Conservation (phyloP, 2,888 invertebrate species). For the Omphaloscelis lunosa region DNA sequence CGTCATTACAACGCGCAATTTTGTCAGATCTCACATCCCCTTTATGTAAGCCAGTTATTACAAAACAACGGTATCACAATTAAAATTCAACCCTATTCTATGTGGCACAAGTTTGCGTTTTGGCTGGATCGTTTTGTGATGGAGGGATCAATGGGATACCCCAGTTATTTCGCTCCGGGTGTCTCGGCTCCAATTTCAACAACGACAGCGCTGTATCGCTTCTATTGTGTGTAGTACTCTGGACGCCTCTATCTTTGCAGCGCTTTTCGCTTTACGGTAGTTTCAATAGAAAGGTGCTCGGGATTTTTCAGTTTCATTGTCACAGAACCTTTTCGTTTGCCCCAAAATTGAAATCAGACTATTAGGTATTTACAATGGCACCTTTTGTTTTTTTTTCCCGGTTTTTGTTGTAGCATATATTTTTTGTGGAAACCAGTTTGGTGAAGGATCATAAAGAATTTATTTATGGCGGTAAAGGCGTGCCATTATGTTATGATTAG, state of each 20-base stretch:
- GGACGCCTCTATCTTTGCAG: conserved; percentile 67
- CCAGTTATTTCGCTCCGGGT: conserved; percentile 85
- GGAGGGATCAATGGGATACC: conserved; percentile 84
- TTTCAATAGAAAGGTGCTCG: conserved; percentile 79
- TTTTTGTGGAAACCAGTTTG: conserved; percentile 78
- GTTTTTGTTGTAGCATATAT: conserved; percentile 75
- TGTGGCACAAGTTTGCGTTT: conserved; percentile 55
- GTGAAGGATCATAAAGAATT: conserved; percentile 79
- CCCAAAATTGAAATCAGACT: conserved; percentile 74
- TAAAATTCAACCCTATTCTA: conserved; percentile 58
- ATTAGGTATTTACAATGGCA: conserved; percentile 84
- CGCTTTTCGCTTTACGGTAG: conserved; percentile 73
- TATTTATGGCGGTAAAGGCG: conserved; percentile 82
- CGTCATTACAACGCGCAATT: conserved; percentile 87
- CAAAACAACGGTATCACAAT: conserved; percentile 67
- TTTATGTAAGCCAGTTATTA: conserved; percentile 88
- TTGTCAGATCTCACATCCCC: conserved; percentile 86
- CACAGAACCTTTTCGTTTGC: conserved; percentile 75
- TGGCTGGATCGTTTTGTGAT: conserved; percentile 38
- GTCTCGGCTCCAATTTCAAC: conserved; percentile 75
- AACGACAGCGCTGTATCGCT: conserved; percentile 77
- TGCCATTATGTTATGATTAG: conserved; percentile 85
- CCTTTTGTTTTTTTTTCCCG: conserved; percentile 72
- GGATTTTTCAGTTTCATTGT: conserved; percentile 84
- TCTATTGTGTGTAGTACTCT: conserved; percentile 33